Evolutionary conservation across 2,888 invertebrate genomes (phyloP), one percentile per base, ranked within the genome.

Genomic region (Sympetrum striolatum): DNA sequence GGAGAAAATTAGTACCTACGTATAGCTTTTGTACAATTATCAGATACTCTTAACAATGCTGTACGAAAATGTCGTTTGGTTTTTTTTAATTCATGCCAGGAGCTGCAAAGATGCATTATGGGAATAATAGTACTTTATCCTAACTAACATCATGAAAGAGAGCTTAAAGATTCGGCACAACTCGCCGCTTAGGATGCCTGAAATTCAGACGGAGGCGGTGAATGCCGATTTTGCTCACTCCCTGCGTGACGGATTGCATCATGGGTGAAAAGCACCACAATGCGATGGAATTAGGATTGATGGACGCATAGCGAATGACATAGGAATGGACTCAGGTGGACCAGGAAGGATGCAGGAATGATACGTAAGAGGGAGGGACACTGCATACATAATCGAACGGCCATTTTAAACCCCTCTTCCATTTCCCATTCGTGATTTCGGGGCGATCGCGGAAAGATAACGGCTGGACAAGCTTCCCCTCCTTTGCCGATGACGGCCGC

Each of bases 271-370:
- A 82, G 82, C 82, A 82, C 25, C 53, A 58, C 86, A 64, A 60
- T 86, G 86, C 60, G 64, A 37, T 60, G 86, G 64, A 86, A 86
- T 60, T 86, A 86, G 86, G 35, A 64, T 86, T 86, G 86, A 86
- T 60, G 86, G 60, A 58, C 31, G 81, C n/a, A n/a, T n/a, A n/a
- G n/a, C n/a, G 25, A 2, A 12, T 6, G 81, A 25, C 22, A 25
- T 18, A 22, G 53, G 58, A n/a, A n/a, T n/a, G 82, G 82, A 82
- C 82, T 82, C 82, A 82, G 82, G 82, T 82, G 82, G 82, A 35
- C 31, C 48, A 53, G 22, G 86, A 58, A 60, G 58, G 60, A 53
- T 58, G 60, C 58, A 60, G 37, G 64, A 4, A 4, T 2, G 15
- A 53, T 12, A 44, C 39, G 53, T 3, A 31, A 31, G 58, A 31